Percentiles rank a stretch among this genome's conserved stretches.
These are phyloP conservation scores for Trachelipus rathkii DNA, from an alignment of 1,140 invertebrate species.

Conservation along the genomic window DNA sequence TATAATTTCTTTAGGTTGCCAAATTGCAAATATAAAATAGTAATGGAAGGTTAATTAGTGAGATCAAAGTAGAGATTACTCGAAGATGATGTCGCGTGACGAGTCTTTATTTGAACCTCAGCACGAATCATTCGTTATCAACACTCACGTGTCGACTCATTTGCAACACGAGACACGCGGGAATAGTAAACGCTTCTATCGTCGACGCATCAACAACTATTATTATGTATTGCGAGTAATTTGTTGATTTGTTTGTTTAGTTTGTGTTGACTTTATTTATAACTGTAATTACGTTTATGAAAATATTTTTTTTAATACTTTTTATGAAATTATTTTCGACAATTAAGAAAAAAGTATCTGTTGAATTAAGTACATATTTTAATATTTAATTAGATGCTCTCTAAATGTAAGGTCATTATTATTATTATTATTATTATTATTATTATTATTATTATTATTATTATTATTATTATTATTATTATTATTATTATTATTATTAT, in stretches of 20 bases:
- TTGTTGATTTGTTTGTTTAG: neutral
- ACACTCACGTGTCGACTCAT: neutral
- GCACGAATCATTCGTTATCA: neutral
- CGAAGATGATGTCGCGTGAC: conserved; percentile 12
- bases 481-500: no score
- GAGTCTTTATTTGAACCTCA: conserved; percentile 23
- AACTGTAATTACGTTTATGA: neutral
- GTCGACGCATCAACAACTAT: neutral
- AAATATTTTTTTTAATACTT: neutral
- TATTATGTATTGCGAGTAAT: neutral
- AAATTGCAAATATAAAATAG: conserved; percentile 21
- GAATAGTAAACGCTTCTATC: neutral
- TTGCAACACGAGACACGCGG: neutral
- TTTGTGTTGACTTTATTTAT: neutral
- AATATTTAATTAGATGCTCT: no score
- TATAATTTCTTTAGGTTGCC: conserved; percentile 16
- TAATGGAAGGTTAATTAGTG: conserved; percentile 17
- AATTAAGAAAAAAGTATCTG: no score
- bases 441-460: neutral
- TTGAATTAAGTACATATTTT: no score
- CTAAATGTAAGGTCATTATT: neutral
- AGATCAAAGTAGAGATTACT: conserved; percentile 14
- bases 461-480: neutral
- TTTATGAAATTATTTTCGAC: neutral
- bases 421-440: neutral